Evolutionary conservation across 2,888 invertebrate species (phyloP).

Genomic region (Megaustenia siamemsis): DNA sequence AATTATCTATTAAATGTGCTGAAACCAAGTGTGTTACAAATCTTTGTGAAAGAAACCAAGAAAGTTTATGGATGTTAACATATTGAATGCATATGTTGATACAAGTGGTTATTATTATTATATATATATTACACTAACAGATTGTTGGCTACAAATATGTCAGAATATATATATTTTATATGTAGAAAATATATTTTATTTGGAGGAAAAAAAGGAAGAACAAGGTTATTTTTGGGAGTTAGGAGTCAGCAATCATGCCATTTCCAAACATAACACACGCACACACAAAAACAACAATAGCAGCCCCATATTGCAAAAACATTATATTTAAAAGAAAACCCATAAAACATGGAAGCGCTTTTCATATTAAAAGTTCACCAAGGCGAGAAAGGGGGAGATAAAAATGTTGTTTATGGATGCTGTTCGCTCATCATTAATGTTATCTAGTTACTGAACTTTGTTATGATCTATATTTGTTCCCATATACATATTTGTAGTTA

Average conservation of each 20-base stretch:
- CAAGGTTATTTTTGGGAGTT: too few species aligned
- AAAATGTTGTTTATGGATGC: neutral
- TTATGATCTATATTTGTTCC: neutral
- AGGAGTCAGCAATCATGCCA: neutral
- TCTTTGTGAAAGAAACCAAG: neutral
- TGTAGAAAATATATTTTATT: neutral
- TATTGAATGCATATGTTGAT: neutral
- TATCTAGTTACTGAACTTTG: neutral
- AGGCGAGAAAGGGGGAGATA: neutral
- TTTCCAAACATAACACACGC: neutral
- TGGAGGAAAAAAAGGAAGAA: too few species aligned
- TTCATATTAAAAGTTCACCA: neutral
- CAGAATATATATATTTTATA: neutral
- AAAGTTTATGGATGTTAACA: neutral
- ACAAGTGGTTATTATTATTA: neutral
- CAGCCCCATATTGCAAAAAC: slow-evolving; percentile 18
- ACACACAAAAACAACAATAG: neutral
- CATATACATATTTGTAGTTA: neutral
- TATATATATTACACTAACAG: neutral
- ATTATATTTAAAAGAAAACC: neutral
- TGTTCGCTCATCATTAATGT: neutral
- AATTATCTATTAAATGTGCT: too few species aligned
- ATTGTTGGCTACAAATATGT: neutral
- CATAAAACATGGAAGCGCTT: neutral
- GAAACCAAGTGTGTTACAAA: too few species aligned